Conservation (phyloP, 2,888 invertebrate species). For the Stramonita haemastoma region DNA sequence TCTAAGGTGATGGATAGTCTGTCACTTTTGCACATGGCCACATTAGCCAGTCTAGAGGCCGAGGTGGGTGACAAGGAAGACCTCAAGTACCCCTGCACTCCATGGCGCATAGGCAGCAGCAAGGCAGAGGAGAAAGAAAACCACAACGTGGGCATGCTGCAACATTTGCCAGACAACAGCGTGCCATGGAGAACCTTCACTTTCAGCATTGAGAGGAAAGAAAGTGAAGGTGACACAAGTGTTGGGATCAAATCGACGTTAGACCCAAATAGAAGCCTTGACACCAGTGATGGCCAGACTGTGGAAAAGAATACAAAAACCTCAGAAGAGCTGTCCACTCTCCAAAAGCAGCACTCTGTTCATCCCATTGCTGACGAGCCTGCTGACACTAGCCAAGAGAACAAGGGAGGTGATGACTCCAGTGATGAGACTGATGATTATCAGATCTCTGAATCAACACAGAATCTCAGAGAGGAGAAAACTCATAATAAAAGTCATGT, state of each 20-base stretch:
- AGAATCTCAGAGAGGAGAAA: background rate
- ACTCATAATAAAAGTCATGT: background rate
- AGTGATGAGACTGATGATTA: constrained; percentile 41
- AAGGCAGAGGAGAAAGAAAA: constrained; percentile 27
- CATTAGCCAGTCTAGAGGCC: constrained; percentile 67
- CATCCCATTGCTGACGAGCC: background rate
- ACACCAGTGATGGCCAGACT: background rate
- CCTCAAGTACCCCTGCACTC: background rate
- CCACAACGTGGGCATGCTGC: background rate
- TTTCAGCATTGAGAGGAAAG: background rate
- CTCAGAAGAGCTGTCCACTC: background rate
- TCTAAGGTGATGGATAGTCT: constrained; percentile 66
- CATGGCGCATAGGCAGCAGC: background rate
- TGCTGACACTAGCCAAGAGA: background rate
- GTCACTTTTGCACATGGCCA: constrained; percentile 71
- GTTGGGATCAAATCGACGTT: background rate
- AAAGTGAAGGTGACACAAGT: background rate
- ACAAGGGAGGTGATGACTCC: constrained; percentile 47
- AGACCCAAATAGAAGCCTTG: background rate
- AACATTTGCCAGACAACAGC: background rate
- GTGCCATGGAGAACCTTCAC: constrained; percentile 19
- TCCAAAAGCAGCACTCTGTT: background rate
- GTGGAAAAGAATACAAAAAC: background rate
- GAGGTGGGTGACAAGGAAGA: constrained; percentile 9
- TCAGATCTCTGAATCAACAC: background rate